Conservation (phyloP, 2,888 invertebrate genomes). For the Temnothorax unifasciatus region DNA sequence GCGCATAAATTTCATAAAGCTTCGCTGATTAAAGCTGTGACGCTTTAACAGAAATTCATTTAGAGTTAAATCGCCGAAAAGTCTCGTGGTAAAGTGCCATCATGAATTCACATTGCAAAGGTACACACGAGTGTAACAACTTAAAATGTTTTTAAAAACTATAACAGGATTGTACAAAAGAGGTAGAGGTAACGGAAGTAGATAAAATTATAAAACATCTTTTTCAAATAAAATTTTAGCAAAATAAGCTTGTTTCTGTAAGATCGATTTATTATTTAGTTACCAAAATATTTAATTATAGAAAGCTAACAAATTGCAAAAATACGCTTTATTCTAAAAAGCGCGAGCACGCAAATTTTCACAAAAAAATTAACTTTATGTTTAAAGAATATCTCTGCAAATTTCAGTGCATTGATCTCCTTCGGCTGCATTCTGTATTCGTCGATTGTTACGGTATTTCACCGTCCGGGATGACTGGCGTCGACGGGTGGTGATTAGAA, state of each 20-base stretch:
- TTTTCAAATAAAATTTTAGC: background rate
- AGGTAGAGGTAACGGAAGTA: background rate
- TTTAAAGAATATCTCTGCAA: background rate
- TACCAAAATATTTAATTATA: conserved; percentile 6
- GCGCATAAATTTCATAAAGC: conserved; percentile 10
- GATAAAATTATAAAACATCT: background rate
- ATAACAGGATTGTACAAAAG: background rate
- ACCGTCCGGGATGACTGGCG: conserved; percentile 10
- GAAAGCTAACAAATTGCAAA: background rate
- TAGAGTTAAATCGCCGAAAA: background rate
- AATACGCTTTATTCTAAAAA: background rate
- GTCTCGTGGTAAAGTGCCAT: background rate
- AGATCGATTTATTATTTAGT: conserved; percentile 3
- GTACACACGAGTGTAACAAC: background rate
- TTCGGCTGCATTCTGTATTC: background rate
- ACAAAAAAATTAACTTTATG: background rate
- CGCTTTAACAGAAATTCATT: conserved; percentile 17
- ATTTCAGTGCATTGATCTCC: conserved; percentile 33
- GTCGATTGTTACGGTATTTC: conserved; percentile 41
- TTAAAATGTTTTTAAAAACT: conserved; percentile 3
- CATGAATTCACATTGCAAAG: conserved; percentile 4
- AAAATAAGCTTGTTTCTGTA: background rate
- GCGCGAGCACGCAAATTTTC: background rate
- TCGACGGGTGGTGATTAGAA: conserved; percentile 46
- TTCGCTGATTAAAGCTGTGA: background rate